Evolutionary conservation across 2,797 vertebrate genomes (phyloP).

Genomic region (Petrocephalus schoutedeni): DNA sequence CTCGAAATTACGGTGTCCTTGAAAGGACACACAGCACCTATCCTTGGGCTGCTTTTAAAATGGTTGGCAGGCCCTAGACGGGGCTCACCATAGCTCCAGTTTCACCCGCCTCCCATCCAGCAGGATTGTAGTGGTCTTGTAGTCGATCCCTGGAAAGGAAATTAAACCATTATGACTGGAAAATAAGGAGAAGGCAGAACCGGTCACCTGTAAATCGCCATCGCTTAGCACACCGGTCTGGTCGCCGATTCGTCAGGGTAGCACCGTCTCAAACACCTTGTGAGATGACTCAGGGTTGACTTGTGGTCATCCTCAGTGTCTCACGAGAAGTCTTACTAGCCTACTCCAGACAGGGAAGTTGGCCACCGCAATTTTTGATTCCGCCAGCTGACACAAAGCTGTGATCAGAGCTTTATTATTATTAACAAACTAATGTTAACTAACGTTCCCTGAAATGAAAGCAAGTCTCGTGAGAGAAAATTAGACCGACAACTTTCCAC

Average conservation of each 20-base stretch:
- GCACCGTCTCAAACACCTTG: background rate
- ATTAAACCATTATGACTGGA: background rate
- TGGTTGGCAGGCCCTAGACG: background rate
- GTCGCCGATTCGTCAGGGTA: background rate
- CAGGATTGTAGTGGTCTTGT: conserved; percentile 96
- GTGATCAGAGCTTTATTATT: background rate
- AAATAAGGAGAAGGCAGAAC: background rate
- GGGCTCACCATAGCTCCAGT: conserved; percentile 86
- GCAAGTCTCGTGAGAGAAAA: background rate
- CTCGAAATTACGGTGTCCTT: background rate
- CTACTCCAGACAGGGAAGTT: background rate
- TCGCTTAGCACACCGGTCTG: background rate
- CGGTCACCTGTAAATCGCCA: background rate
- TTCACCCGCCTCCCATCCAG: conserved; percentile 92
- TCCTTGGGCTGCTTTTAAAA: background rate
- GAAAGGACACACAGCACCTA: background rate
- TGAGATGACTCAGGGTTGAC: background rate
- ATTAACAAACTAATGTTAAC: background rate
- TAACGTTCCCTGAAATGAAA: background rate
- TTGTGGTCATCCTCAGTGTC: background rate
- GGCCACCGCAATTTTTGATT: background rate
- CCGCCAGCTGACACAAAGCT: background rate
- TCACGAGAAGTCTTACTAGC: background rate
- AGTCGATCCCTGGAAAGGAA: conserved; percentile 66
- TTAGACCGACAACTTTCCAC: background rate